Conservation (phyloP, 2,797 vertebrate species). For the Mareca strepera region DNA sequence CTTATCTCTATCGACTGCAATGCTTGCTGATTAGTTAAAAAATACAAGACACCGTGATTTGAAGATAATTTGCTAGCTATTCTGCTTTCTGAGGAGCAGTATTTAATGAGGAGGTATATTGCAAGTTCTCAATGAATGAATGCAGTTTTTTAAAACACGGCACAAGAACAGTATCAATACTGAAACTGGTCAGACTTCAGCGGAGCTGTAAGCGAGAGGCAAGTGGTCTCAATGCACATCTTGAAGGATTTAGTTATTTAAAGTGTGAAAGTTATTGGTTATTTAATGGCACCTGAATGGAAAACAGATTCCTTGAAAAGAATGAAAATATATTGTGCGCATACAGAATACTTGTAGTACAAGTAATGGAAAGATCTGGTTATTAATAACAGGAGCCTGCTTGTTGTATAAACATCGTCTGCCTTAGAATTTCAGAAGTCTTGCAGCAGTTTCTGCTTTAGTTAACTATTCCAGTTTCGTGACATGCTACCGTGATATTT, state of each 20-base stretch:
- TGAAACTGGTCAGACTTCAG: not conserved
- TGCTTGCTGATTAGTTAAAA: not conserved
- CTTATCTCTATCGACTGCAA: not conserved
- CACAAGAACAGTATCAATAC: not conserved
- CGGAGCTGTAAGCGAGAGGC: not conserved
- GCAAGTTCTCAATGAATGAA: conserved; percentile 4
- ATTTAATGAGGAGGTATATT: not conserved
- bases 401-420: conserved; percentile 57
- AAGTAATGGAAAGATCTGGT: conserved; percentile 69
- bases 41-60: not conserved
- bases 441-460: conserved; percentile 33
- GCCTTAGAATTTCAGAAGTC: conserved; percentile 43
- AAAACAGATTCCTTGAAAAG: conserved; percentile 49
- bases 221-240: conserved; percentile 32
- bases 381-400: conserved; percentile 60
- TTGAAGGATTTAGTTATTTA: conserved; percentile 62
- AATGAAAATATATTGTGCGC: not conserved
- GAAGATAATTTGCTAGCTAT: not conserved
- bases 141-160: not conserved
- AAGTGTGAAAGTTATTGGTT: conserved; percentile 65
- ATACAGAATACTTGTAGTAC: conserved; percentile 50
- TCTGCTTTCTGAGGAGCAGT: not conserved
- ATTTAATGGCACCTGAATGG: conserved; percentile 55
- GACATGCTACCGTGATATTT: not conserved
- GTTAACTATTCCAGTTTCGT: conserved; percentile 40